These are phyloP conservation scores for Dryobota labecula DNA, from an alignment of 2,888 invertebrate genomes.

Conservation along the genomic window DNA sequence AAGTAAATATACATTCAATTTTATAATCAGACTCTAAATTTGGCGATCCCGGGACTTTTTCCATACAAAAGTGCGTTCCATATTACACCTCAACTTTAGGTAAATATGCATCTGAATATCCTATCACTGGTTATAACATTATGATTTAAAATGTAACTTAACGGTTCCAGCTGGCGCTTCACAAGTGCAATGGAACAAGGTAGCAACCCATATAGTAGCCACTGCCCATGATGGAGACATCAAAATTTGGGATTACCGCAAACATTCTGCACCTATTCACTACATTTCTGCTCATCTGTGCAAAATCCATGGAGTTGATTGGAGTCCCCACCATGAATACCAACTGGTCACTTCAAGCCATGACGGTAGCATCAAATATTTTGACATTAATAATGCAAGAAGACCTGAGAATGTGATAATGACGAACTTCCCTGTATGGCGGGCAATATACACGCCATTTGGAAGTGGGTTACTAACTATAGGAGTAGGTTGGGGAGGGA, in stretches of 20 bases:
- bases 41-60: too few relatives aligned
- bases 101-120: too few relatives aligned
- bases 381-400: constrained; percentile 96
- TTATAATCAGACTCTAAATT: too few relatives aligned
- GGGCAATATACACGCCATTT: constrained; percentile 98
- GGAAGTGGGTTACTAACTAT: constrained; percentile 97
- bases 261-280: constrained; percentile 96
- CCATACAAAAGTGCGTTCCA: too few relatives aligned
- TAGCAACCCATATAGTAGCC: constrained; percentile 95
- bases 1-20: too few relatives aligned
- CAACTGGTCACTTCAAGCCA: constrained; percentile 98
- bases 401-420: constrained; percentile 96
- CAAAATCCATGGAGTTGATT: constrained; percentile 98
- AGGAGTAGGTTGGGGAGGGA: constrained; percentile 96
- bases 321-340: constrained; percentile 96
- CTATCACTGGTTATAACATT: not conserved
- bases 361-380: constrained; percentile 98
- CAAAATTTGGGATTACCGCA: constrained; percentile 98
- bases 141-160: not conserved
- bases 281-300: constrained; percentile 97
- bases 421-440: constrained; percentile 97
- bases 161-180: constrained; percentile 94
- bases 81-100: too few relatives aligned
- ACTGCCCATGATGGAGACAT: constrained; percentile 99
- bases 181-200: constrained; percentile 98